phyloP scores from a whole-genome alignment of 2,797 vertebrate species.

The Micropoecilia bifurca region DNA sequence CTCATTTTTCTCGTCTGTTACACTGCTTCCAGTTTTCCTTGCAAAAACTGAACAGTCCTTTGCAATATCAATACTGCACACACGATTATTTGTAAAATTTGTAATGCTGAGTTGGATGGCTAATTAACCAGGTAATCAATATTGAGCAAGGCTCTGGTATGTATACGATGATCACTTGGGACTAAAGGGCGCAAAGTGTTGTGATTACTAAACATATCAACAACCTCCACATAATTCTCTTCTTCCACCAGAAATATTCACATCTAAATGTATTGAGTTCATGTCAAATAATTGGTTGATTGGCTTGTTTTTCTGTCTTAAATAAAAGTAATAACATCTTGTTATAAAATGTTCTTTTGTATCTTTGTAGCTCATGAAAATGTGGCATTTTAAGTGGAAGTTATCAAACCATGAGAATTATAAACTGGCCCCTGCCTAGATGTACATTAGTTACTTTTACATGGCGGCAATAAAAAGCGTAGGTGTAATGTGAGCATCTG shows the following conservation, averaged over 20 bases:
- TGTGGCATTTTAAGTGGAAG: neutral
- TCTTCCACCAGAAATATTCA: neutral
- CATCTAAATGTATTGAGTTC: neutral
- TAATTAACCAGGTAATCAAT: neutral
- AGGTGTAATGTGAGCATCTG: slow-evolving; percentile 19
- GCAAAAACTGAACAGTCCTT: neutral
- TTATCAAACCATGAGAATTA: slow-evolving; percentile 1
- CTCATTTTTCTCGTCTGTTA: neutral
- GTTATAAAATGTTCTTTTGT: neutral
- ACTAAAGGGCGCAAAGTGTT: neutral
- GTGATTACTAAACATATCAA: neutral
- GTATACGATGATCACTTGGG: neutral
- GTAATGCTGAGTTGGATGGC: neutral
- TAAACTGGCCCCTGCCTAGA: neutral
- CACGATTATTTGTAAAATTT: neutral
- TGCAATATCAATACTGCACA: neutral
- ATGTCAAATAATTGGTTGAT: neutral
- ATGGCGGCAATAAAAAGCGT: slow-evolving; percentile 1
- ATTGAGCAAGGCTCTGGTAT: neutral
- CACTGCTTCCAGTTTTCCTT: neutral
- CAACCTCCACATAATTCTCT: neutral
- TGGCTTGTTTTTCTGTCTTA: neutral
- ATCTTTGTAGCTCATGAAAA: neutral
- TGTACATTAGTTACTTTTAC: slow-evolving; percentile 5
- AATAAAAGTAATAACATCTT: neutral